Percentiles rank a stretch among this genome's conserved stretches.
Conservation (phyloP, 2,797 vertebrate species). For the Merluccius polli region DNA sequence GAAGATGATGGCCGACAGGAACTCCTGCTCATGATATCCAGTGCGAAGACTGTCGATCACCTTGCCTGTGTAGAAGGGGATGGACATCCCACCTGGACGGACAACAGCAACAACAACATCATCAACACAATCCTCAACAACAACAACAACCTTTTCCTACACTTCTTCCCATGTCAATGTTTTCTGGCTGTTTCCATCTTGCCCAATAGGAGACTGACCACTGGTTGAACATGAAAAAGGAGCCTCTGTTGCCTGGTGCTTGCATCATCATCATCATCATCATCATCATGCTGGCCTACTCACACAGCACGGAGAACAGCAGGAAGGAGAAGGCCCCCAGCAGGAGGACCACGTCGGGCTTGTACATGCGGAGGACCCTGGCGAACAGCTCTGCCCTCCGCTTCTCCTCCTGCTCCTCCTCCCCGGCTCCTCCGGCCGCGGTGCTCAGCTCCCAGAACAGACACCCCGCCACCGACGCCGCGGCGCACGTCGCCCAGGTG, state of each 20-base stretch:
- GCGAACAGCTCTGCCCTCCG: slow-evolving; percentile 61
- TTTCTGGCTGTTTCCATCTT: no score
- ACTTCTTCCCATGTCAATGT: no score
- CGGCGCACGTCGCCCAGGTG: slow-evolving; percentile 60
- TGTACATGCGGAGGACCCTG: slow-evolving; percentile 64
- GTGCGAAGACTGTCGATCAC: slow-evolving; percentile 77
- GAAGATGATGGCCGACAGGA: slow-evolving; percentile 63
- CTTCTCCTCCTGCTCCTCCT: slow-evolving; percentile 25
- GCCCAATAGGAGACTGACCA: no score
- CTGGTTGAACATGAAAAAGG: no score
- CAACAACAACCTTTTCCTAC: background rate
- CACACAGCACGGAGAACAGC: slow-evolving; percentile 71
- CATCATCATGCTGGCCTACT: no score
- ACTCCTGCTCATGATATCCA: slow-evolving; percentile 63
- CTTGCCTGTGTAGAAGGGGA: slow-evolving; percentile 80
- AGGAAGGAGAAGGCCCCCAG: slow-evolving; percentile 68
- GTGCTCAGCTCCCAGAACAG: slow-evolving; percentile 68
- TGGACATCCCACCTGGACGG: slow-evolving; percentile 74
- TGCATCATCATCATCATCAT: no score
- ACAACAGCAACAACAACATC: background rate
- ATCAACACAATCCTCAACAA: background rate
- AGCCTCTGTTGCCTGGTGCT: no score
- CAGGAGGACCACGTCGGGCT: slow-evolving; percentile 58
- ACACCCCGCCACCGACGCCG: slow-evolving; percentile 53
- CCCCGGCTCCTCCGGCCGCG: slow-evolving; percentile 38